Conservation (phyloP, 1,140 invertebrate species). For the Diorhabda carinulata region DNA sequence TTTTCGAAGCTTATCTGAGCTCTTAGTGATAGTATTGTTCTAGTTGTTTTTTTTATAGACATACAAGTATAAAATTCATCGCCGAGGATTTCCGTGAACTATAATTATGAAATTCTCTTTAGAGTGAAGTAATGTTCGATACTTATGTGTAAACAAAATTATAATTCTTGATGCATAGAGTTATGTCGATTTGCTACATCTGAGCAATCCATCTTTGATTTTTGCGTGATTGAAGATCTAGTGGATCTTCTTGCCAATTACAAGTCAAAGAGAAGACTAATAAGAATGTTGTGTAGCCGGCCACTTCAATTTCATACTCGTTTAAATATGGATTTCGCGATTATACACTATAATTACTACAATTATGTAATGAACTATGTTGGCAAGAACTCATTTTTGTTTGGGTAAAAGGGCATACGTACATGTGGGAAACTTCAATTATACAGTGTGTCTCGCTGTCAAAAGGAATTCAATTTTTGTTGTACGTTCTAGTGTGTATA, state of each 20-base stretch:
- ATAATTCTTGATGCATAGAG: background rate
- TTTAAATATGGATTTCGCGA: constrained; percentile 12
- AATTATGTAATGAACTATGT: constrained; percentile 12
- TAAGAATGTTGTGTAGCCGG: constrained; percentile 8
- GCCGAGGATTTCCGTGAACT: too few species aligned
- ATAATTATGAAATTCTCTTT: too few species aligned
- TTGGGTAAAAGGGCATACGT: constrained; percentile 5
- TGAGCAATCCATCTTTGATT: background rate
- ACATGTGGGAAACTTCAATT: constrained; percentile 5
- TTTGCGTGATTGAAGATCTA: constrained; percentile 4
- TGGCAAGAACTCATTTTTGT: constrained; percentile 2
- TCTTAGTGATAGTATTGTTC: too few species aligned
- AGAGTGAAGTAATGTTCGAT: background rate
- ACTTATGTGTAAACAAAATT: constrained; percentile 3
- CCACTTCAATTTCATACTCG: constrained; percentile 6
- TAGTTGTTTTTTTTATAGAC: too few species aligned
- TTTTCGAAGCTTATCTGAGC: too few species aligned
- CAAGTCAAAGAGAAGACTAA: constrained; percentile 10
- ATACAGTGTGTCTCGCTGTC: background rate
- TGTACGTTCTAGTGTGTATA: too few species aligned
- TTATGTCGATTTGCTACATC: constrained; percentile 2
- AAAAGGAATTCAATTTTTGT: too few species aligned
- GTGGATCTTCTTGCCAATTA: constrained; percentile 7
- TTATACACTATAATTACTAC: constrained; percentile 6
- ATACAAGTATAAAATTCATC: too few species aligned